phyloP scores from a whole-genome alignment of 2,113 vertebrate species.

The Petromus typicus region DNA sequence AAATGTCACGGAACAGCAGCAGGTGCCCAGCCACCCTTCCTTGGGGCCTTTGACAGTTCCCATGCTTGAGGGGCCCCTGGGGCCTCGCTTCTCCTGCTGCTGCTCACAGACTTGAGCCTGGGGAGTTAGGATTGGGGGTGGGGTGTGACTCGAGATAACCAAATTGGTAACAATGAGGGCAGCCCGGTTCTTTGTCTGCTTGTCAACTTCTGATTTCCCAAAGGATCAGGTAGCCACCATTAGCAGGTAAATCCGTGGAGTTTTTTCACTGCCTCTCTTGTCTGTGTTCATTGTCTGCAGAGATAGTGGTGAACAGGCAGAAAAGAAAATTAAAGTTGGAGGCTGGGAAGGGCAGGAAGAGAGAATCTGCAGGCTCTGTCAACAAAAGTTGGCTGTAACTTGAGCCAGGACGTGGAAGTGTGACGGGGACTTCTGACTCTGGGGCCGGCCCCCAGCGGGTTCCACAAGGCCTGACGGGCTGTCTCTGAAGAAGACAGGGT shows the following conservation, averaged over 20 bases:
- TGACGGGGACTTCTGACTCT: neutral
- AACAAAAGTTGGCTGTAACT: slow-evolving; percentile 61
- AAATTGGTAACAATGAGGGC: neutral
- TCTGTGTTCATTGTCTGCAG: slow-evolving; percentile 54
- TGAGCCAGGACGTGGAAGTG: slow-evolving; percentile 51
- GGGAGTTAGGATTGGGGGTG: neutral
- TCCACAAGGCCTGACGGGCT: neutral
- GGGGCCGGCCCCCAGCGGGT: neutral
- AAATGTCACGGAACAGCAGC: neutral
- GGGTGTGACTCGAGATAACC: slow-evolving; percentile 25
- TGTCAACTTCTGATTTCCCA: slow-evolving; percentile 51
- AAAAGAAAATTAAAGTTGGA: slow-evolving; percentile 67
- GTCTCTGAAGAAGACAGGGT: neutral
- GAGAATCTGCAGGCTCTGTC: neutral
- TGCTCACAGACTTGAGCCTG: neutral
- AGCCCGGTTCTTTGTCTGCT: neutral
- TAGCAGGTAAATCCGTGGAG: slow-evolving; percentile 49
- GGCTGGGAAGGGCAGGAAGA: slow-evolving; percentile 64
- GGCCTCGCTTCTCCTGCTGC: neutral
- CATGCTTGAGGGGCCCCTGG: neutral
- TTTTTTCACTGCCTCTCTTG: slow-evolving; percentile 39
- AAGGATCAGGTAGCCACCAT: slow-evolving; percentile 58
- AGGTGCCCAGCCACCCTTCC: neutral
- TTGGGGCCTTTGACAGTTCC: neutral
- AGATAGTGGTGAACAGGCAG: slow-evolving; percentile 42